phyloP scores from a whole-genome alignment of 2,888 invertebrate species.

The Agonopterix arenella region DNA sequence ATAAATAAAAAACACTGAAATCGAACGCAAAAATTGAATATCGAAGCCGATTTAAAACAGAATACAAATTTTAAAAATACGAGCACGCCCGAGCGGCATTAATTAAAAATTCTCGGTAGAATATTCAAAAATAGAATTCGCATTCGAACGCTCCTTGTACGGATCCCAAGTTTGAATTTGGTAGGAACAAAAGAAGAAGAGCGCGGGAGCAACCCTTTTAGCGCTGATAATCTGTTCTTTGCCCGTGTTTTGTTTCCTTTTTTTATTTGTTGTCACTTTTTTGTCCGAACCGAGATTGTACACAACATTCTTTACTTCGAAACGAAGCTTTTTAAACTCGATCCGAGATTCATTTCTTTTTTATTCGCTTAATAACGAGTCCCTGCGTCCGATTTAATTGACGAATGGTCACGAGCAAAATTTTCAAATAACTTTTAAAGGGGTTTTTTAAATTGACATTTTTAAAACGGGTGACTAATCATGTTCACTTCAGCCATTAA shows the following conservation, averaged over 20 bases:
- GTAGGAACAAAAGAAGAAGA: conserved; percentile 73
- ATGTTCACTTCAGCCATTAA: conserved; percentile 7
- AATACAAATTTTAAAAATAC: conserved; percentile 74
- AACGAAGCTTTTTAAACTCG: conserved; percentile 72
- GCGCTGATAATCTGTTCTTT: conserved; percentile 76
- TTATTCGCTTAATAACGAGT: conserved; percentile 65
- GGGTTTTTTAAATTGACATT: conserved; percentile 41
- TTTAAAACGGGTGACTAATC: conserved; percentile 3
- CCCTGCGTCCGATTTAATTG: conserved; percentile 66
- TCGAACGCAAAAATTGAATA: conserved; percentile 76
- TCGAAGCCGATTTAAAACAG: conserved; percentile 74
- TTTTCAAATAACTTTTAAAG: conserved; percentile 51
- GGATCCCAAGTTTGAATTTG: conserved; percentile 73
- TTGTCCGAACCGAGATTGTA: conserved; percentile 74
- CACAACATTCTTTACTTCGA: conserved; percentile 77
- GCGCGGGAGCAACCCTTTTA: conserved; percentile 77
- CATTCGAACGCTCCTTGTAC: conserved; percentile 76
- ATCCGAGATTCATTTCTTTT: conserved; percentile 66
- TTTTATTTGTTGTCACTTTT: conserved; percentile 76
- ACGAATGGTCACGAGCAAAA: conserved; percentile 66
- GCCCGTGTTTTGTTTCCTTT: conserved; percentile 64
- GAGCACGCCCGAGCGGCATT: conserved; percentile 71
- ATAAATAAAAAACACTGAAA: conserved; percentile 70
- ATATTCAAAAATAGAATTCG: conserved; percentile 77
- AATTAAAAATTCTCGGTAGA: conserved; percentile 78